A percentile compares a stretch with the other conserved stretches of the same genome.
Evolutionary conservation across 2,888 invertebrate genomes (phyloP).

Genomic region (Phengaris arion): DNA sequence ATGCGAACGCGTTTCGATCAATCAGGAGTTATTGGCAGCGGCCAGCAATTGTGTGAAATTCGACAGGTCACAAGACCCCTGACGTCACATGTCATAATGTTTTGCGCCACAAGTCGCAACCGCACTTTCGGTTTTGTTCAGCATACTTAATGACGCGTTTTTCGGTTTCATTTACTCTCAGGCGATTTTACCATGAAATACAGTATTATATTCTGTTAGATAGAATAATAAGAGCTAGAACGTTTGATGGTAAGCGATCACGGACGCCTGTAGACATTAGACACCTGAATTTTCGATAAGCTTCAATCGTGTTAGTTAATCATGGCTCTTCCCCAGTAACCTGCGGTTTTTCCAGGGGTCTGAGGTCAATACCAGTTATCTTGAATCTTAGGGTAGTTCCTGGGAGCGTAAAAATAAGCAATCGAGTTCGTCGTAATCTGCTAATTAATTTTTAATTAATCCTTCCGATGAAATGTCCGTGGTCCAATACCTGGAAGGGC

Average conservation of each 20-base stretch:
- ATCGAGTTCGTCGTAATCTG: constrained; percentile 4
- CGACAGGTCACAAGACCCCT: constrained; percentile 38
- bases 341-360: no score
- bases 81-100: constrained; percentile 11
- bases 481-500: constrained; percentile 15
- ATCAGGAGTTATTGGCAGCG: constrained; percentile 54
- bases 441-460: constrained; percentile 20
- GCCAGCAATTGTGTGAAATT: constrained; percentile 57
- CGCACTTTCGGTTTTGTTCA: constrained; percentile 23
- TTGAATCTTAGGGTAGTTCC: background rate
- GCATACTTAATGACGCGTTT: background rate
- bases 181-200: background rate
- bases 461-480: constrained; percentile 8
- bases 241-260: no score
- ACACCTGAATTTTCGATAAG: no score
- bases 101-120: constrained; percentile 1
- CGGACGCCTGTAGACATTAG: no score
- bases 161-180: background rate
- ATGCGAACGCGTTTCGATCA: constrained; percentile 59
- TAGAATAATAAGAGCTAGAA: no score
- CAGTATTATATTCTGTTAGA: no score
- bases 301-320: no score
- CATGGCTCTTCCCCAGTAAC: no score
- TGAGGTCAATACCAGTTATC: background rate
- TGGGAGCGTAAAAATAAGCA: background rate